Evolutionary conservation across 2,113 vertebrate genomes (phyloP).

Genomic region (Platysteira castanea): DNA sequence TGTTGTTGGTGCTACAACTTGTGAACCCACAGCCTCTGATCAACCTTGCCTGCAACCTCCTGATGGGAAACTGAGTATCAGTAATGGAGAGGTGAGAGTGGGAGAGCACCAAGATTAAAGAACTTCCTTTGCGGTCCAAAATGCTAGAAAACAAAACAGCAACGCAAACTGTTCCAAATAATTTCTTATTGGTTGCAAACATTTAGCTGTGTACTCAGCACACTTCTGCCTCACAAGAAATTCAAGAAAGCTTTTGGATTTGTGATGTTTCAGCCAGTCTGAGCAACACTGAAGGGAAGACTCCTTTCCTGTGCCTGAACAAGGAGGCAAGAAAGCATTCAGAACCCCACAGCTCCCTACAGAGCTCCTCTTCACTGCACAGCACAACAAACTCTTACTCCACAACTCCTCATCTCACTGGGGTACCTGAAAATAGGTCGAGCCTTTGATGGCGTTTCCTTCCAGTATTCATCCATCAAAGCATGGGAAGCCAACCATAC

Average conservation of each 20-base stretch:
- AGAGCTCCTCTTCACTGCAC: not conserved
- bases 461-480: not conserved
- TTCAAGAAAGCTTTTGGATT: not conserved
- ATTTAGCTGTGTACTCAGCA: not conserved
- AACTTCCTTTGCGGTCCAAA: not conserved
- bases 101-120: constrained; percentile 5
- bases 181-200: not conserved
- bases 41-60: not conserved
- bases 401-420: not conserved
- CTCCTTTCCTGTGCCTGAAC: not conserved
- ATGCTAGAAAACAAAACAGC: not conserved
- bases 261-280: not conserved
- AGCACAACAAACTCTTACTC: not conserved
- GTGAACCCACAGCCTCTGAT: constrained; percentile 13
- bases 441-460: not conserved
- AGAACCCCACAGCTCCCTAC: not conserved
- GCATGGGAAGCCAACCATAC: not conserved
- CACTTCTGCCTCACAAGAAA: not conserved
- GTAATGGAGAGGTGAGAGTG: not conserved
- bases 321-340: not conserved
- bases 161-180: not conserved
- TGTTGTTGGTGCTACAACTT: not conserved
- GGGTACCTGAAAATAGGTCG: not conserved
- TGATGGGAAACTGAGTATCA: not conserved
- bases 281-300: not conserved